phyloP scores from a whole-genome alignment of 2,113 vertebrate species.

The Corythoichthys intestinalis region DNA sequence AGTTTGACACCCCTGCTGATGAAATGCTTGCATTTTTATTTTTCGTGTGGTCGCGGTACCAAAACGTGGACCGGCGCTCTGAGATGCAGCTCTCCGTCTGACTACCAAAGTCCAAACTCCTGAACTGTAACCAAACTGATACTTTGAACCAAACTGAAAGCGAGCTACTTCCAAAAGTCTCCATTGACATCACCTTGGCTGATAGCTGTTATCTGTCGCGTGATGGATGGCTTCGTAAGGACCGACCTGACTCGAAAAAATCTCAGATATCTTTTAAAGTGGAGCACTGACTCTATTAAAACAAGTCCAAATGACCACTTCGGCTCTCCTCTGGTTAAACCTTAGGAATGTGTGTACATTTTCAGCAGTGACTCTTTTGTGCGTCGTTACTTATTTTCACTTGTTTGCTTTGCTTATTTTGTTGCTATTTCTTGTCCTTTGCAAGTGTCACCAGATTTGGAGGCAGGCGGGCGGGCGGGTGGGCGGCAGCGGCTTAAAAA shows the following conservation, averaged over 20 bases:
- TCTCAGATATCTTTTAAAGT: slow-evolving; percentile 59
- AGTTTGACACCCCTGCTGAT: slow-evolving; percentile 13
- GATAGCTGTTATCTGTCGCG: slow-evolving; percentile 49
- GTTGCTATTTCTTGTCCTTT: slow-evolving; percentile 63
- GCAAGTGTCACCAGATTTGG: slow-evolving; percentile 71
- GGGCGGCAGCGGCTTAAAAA: slow-evolving; percentile 51
- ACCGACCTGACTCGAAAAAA: slow-evolving; percentile 45
- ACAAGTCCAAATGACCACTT: slow-evolving; percentile 74
- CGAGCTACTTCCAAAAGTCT: slow-evolving; percentile 70
- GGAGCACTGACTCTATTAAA: slow-evolving; percentile 66
- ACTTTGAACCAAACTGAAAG: slow-evolving; percentile 64
- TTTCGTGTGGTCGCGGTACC: slow-evolving; percentile 47
- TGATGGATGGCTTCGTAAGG: slow-evolving; percentile 26
- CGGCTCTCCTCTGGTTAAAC: slow-evolving; percentile 71
- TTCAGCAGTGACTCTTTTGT: slow-evolving; percentile 75
- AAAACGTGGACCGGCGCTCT: slow-evolving; percentile 60
- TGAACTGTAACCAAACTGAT: slow-evolving; percentile 70
- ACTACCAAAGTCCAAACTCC: slow-evolving; percentile 70
- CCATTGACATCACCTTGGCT: slow-evolving; percentile 48
- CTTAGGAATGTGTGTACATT: slow-evolving; percentile 80
- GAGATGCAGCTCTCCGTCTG: slow-evolving; percentile 66
- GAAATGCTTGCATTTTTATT: slow-evolving; percentile 43
- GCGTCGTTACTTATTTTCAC: slow-evolving; percentile 72
- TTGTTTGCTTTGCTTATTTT: slow-evolving; percentile 58
- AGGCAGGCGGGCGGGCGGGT: slow-evolving; percentile 58